Percentiles rank a stretch among this genome's conserved stretches.
Conservation (phyloP, 2,113 vertebrate genomes). For the Tonatia bakeri region DNA sequence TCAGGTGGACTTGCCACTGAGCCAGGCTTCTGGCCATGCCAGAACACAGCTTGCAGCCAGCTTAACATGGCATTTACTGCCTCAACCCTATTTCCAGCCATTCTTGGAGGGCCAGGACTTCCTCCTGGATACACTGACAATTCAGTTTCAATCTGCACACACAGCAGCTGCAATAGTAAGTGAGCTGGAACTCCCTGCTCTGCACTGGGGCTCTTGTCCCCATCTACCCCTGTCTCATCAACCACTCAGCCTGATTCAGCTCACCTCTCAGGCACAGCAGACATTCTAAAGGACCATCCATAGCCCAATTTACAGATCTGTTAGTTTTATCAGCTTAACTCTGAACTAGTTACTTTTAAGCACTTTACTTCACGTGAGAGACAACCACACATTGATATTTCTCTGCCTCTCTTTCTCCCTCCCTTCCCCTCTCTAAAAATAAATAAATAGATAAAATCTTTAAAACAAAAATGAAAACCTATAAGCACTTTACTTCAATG, state of each 20-base stretch:
- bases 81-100: neutral
- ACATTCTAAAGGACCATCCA: neutral
- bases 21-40: neutral
- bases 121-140: neutral
- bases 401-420: too few species aligned
- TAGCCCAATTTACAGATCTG: slow-evolving; percentile 14
- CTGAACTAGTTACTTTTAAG: slow-evolving; percentile 46
- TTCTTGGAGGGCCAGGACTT: neutral
- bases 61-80: neutral
- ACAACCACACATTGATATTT: too few species aligned
- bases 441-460: too few species aligned
- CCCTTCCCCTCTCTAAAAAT: too few species aligned
- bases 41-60: neutral
- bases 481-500: slow-evolving; percentile 23
- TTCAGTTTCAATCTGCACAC: neutral
- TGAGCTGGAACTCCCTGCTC: neutral
- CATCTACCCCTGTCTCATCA: neutral
- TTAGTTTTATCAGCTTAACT: slow-evolving; percentile 47
- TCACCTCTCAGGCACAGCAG: neutral
- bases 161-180: neutral
- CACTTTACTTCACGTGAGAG: slow-evolving; percentile 1
- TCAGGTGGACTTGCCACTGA: rapidly evolving
- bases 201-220: rapidly evolving
- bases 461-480: too few species aligned
- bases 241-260: neutral